These are phyloP conservation scores for Rhagologus leucostigma DNA, from an alignment of 2,113 vertebrate species.

Conservation along the genomic window DNA sequence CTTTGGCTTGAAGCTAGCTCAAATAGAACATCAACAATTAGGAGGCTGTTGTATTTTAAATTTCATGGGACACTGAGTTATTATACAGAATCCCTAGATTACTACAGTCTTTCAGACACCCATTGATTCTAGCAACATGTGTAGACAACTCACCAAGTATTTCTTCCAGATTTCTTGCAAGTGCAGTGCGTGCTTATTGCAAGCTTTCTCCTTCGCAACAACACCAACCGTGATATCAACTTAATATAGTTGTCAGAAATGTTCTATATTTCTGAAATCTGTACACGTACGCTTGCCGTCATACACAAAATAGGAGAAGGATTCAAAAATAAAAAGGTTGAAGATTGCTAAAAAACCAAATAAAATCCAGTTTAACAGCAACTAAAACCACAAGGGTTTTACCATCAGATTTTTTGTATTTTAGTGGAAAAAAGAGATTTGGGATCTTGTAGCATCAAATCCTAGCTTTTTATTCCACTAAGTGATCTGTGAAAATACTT, in stretches of 20 bases:
- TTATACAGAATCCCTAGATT: not conserved
- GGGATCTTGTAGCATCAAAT: not conserved
- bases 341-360: not conserved
- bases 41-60: not conserved
- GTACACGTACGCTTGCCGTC: not conserved
- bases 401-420: not conserved
- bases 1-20: not conserved
- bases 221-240: not conserved
- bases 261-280: not conserved
- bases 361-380: not conserved
- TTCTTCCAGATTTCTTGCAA: not conserved
- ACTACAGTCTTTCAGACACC: not conserved
- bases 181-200: not conserved
- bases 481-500: slow-evolving; percentile 17
- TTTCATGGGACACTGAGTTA: not conserved
- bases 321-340: not conserved
- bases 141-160: not conserved
- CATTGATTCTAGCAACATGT: not conserved
- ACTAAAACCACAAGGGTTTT: not conserved
- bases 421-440: not conserved
- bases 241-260: not conserved
- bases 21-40: not conserved
- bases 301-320: not conserved
- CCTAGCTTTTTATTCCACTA: not conserved
- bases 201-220: not conserved